Evolutionary conservation across 2,113 vertebrate genomes (phyloP).

Genomic region (Eidolon helvum): DNA sequence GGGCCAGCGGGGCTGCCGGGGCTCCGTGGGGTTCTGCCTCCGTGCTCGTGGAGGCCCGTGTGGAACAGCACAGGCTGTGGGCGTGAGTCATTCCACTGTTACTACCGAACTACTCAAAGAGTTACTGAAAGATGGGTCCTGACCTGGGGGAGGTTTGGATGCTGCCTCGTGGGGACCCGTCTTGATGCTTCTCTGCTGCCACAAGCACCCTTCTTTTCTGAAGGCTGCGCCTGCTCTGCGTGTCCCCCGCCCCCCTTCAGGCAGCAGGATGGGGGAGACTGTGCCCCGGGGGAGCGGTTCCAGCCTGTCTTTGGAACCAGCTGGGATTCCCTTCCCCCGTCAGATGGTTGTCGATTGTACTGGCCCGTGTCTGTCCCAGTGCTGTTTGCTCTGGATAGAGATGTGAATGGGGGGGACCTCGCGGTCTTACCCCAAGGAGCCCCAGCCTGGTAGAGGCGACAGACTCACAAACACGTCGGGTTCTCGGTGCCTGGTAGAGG

Average conservation of each 20-base stretch:
- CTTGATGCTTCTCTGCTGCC: background rate
- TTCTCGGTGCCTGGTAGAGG: no score
- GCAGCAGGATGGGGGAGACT: background rate
- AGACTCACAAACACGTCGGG: background rate
- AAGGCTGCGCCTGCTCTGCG: background rate
- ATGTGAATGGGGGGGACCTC: background rate
- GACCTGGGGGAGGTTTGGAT: accelerated
- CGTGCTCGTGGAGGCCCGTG: background rate
- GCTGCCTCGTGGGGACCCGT: background rate
- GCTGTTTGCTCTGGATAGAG: background rate
- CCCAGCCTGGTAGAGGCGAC: accelerated
- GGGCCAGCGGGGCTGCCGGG: background rate
- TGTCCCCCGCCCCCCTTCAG: accelerated
- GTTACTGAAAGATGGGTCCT: background rate
- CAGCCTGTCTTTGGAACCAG: background rate
- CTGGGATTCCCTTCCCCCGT: background rate
- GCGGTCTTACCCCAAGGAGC: background rate
- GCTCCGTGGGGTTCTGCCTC: background rate
- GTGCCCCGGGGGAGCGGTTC: background rate
- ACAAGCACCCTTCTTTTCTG: background rate
- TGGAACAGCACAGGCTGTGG: background rate
- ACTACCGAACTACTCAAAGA: background rate
- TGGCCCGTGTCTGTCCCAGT: accelerated
- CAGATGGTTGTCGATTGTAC: no score
- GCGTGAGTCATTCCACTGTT: background rate